Evolutionary conservation across 1,140 invertebrate genomes (phyloP).

Genomic region (Plectus sambesii): DNA sequence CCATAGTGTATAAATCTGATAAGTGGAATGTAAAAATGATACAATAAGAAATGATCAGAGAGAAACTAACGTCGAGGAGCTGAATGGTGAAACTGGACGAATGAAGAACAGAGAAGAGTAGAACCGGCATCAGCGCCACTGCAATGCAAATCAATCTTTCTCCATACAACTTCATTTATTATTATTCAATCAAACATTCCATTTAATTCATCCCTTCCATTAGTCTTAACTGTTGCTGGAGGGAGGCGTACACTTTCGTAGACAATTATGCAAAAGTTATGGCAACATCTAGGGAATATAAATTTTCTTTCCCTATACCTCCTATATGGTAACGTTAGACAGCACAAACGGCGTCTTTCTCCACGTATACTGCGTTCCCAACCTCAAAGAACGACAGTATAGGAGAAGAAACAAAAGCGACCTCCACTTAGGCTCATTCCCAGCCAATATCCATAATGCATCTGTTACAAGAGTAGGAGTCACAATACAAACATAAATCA

Average conservation of each 20-base stretch:
- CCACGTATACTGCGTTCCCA: no score
- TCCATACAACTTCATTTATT: neutral
- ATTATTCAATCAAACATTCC: neutral
- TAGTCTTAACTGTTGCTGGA: neutral
- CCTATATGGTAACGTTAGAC: neutral
- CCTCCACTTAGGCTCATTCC: no score
- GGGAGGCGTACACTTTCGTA: neutral
- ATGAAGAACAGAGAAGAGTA: constrained; percentile 78
- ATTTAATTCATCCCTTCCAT: no score
- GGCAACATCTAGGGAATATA: neutral
- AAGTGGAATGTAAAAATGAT: constrained; percentile 15
- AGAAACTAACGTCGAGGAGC: constrained; percentile 71
- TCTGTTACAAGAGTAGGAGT: no score
- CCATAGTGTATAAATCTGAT: no score
- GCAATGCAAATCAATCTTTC: constrained; percentile 23
- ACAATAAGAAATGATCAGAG: neutral
- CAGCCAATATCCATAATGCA: no score
- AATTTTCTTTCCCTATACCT: neutral
- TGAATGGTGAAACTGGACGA: constrained; percentile 74
- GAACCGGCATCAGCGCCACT: constrained; percentile 77
- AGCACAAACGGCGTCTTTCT: no score
- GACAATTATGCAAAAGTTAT: no score
- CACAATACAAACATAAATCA: neutral
- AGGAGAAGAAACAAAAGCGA: no score
- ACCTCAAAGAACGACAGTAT: no score